These are phyloP conservation scores for Drosophila tropicalis DNA, from an alignment of 1,140 invertebrate species.

Conservation along the genomic window DNA sequence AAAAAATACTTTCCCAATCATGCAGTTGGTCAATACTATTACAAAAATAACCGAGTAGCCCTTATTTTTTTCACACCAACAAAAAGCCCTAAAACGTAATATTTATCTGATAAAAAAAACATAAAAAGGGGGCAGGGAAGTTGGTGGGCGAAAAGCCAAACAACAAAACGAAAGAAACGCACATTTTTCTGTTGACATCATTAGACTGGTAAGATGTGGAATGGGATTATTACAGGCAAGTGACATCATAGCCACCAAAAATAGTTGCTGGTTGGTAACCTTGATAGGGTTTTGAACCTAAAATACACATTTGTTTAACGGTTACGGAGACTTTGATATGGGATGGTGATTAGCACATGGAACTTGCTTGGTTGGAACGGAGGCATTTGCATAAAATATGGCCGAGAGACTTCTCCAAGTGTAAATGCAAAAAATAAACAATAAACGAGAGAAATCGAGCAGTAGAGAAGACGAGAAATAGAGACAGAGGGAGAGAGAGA, in stretches of 20 bases:
- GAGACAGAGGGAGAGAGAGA: slow-evolving; percentile 11
- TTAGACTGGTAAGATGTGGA: slow-evolving; percentile 1
- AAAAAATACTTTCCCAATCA: neutral
- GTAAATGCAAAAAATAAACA: slow-evolving; percentile 75
- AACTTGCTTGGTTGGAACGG: slow-evolving; percentile 11
- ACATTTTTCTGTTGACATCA: slow-evolving; percentile 14
- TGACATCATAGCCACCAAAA: slow-evolving; percentile 10
- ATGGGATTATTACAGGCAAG: slow-evolving; percentile 1
- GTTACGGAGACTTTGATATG: slow-evolving; percentile 20
- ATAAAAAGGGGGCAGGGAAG: neutral
- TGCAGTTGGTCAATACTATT: neutral
- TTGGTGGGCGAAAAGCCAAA: neutral
- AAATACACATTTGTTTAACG: slow-evolving; percentile 5
- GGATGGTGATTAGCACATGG: slow-evolving; percentile 1
- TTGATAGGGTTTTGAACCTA: slow-evolving; percentile 7
- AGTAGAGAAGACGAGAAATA: neutral
- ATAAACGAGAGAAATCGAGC: slow-evolving; percentile 16
- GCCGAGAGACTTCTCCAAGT: slow-evolving; percentile 60
- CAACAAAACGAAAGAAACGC: slow-evolving; percentile 6
- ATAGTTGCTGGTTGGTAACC: slow-evolving; percentile 9
- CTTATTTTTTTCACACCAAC: neutral
- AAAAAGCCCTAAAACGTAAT: neutral
- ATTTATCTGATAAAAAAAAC: neutral
- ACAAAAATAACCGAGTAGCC: neutral
- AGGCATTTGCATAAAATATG: slow-evolving; percentile 42